phyloP scores from a whole-genome alignment of 2,113 vertebrate genomes.

The Oenanthe melanoleuca region DNA sequence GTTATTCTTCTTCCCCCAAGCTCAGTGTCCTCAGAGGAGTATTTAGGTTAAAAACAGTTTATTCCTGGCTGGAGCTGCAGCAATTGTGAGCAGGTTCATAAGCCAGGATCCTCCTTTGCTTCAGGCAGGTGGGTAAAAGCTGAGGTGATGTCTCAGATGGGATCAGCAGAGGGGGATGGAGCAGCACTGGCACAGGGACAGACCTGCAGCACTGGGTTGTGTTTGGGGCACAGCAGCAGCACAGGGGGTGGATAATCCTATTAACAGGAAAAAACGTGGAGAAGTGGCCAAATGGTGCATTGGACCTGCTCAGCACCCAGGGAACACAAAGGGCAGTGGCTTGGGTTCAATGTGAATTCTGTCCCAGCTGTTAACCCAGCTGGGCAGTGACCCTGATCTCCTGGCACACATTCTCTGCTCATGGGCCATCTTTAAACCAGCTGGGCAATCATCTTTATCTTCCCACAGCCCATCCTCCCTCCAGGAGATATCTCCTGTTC shows the following conservation, averaged over 20 bases:
- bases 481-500: no score
- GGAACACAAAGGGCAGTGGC: not conserved
- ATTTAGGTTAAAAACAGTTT: conserved; percentile 59
- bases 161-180: not conserved
- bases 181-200: not conserved
- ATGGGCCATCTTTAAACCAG: no score
- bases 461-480: no score
- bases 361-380: no score
- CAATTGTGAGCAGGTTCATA: not conserved
- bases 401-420: no score
- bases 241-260: not conserved
- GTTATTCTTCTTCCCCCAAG: conserved; percentile 35
- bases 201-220: accelerated
- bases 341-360: no score
- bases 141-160: not conserved
- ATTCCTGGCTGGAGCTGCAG: conserved; percentile 37
- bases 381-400: no score
- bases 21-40: conserved; percentile 50
- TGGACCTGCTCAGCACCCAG: not conserved
- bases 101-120: conserved; percentile 4
- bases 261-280: not conserved
- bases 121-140: not conserved
- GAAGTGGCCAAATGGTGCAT: not conserved
- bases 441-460: no score
- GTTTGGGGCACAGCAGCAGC: not conserved